Conservation (phyloP, 1,140 invertebrate genomes). For the Scaptodrosophila lebanonensis region DNA sequence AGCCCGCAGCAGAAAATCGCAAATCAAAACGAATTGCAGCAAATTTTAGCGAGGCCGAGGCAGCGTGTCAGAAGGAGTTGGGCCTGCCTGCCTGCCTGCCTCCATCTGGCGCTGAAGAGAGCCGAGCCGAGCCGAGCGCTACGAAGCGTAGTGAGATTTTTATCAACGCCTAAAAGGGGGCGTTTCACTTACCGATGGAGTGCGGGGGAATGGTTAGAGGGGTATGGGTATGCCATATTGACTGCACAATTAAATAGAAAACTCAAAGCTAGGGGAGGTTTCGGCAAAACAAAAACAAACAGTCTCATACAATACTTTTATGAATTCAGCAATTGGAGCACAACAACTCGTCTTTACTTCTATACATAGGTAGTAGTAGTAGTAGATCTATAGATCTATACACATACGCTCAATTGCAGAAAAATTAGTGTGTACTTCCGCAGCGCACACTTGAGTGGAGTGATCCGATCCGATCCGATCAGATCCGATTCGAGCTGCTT, state of each 20-base stretch:
- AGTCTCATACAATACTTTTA: too few species aligned
- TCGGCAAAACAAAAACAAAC: too few species aligned
- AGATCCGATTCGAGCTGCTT: background rate
- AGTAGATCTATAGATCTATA: conserved; percentile 30
- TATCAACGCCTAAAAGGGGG: conserved; percentile 29
- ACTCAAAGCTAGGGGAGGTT: too few species aligned
- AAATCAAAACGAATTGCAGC: conserved; percentile 59
- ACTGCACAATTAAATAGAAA: too few species aligned
- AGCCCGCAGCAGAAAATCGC: conserved; percentile 29
- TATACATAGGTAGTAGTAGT: conserved; percentile 4
- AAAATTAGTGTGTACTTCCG: conserved; percentile 42
- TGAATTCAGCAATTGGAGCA: too few species aligned
- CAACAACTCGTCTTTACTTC: too few species aligned
- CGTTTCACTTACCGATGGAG: conserved; percentile 9
- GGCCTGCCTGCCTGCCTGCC: background rate
- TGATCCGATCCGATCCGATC: background rate
- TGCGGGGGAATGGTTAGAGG: background rate
- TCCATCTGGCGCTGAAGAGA: too few species aligned
- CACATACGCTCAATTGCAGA: conserved; percentile 26
- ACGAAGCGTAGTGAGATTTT: conserved; percentile 37
- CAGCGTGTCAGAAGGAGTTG: conserved; percentile 27
- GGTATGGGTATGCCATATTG: too few species aligned
- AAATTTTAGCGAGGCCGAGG: conserved; percentile 25
- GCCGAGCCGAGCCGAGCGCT: too few species aligned
- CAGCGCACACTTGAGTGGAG: conserved; percentile 1